Conservation (phyloP, 2,113 vertebrate species). For the Sula dactylatra region DNA sequence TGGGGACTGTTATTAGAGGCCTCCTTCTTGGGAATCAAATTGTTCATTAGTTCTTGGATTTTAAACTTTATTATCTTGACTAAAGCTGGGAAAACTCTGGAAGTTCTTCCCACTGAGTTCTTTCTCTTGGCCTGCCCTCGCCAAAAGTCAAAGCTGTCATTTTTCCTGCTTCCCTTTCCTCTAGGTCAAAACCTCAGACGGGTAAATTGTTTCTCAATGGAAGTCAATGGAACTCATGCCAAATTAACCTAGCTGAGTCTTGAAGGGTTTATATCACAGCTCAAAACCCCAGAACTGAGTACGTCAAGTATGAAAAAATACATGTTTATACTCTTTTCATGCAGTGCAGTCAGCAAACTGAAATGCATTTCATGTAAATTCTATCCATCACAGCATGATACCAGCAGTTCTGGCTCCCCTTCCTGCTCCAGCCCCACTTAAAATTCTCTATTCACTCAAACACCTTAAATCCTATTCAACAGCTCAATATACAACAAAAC, state of each 20-base stretch:
- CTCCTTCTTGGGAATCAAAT: neutral
- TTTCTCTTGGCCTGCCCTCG: neutral
- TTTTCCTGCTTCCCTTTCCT: neutral
- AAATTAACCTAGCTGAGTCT: neutral
- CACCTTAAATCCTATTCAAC: neutral
- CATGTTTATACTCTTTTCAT: neutral
- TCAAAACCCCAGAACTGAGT: neutral
- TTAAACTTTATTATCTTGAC: neutral
- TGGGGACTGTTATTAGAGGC: neutral
- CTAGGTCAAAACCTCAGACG: neutral
- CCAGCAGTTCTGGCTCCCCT: neutral
- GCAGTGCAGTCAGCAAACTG: neutral
- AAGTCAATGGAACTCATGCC: neutral
- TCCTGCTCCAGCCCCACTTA: neutral
- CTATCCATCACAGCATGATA: neutral
- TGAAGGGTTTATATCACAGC: neutral
- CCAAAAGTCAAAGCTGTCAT: neutral
- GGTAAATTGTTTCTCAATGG: neutral
- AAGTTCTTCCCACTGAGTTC: neutral
- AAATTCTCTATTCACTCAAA: neutral
- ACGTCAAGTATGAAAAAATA: neutral
- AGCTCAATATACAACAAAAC: neutral
- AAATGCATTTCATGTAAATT: neutral
- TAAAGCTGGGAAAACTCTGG: neutral
- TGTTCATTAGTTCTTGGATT: neutral